Base-by-base conservation (phyloP, 2,113 vertebrate genomes). In the Sciurus niger region DNA sequence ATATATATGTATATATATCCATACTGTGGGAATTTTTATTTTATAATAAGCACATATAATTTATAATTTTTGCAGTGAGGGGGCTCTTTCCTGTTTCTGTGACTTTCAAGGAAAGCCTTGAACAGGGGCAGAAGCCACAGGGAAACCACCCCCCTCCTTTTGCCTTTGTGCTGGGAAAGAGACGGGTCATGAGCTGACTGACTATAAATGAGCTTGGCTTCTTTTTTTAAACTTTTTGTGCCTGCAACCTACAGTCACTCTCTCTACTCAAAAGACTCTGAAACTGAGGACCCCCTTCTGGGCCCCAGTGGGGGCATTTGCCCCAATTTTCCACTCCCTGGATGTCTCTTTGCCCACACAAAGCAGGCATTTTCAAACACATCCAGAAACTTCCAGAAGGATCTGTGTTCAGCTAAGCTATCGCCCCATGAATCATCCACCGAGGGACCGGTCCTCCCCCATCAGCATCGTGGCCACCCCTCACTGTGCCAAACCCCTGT, bases 51-150 rank as follows among this genome's bases (percentile, higher is more conserved):
- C 58, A 83, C 12, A 30, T 43, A 8, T 40, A 67, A 68, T 43
- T 46, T 43, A 8, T 34, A 67, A 58, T 65, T 70, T 32, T 80
- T 48, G 37, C 13, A 8, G 40, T 37, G 28, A 51, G 34, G 13
- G 46, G 20, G n/a, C 24, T 88, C 79, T 58, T 68, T 34, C 74
- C 65, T 68, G 10, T 18, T 79, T 96, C 60, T 78, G 22, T 51
- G 48, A 89, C 79, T 86, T 93, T 95, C 83, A 95, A 82, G 91
- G 63, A 74, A 87, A 97, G 96, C 89, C 82, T 63, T 91, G 65
- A 95, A 91, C 13, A 60, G n/a, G 72, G 34, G 55, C 80, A 88
- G 46, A 22, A 82, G 85, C 48, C 78, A 60, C 74, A 30, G 65
- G 12, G 58, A 94, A 86, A 53, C 85, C 3, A 3, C 16, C 30